phyloP scores from a whole-genome alignment of 2,797 vertebrate genomes.

The Trachurus trachurus region DNA sequence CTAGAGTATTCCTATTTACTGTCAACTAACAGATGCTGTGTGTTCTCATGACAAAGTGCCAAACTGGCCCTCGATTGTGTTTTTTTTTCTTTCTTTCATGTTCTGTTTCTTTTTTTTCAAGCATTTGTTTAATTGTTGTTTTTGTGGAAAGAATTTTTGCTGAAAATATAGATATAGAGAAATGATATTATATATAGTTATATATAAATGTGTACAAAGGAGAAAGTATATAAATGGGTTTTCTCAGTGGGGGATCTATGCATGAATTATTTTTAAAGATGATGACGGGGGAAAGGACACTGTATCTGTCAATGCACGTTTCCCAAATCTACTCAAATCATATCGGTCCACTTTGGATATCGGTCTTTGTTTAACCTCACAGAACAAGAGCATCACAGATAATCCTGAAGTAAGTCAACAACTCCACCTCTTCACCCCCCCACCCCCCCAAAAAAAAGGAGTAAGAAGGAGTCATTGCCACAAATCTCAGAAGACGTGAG shows the following conservation, averaged over 20 bases:
- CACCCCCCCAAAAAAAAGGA: not conserved
- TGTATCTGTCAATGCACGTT: constrained; percentile 80
- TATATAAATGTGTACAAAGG: constrained; percentile 87
- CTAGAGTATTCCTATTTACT: constrained; percentile 65
- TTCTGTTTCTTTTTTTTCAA: constrained; percentile 46
- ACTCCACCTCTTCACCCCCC: constrained; percentile 20
- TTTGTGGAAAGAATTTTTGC: constrained; percentile 78
- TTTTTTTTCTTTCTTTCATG: constrained; percentile 60
- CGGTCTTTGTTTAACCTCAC: constrained; percentile 45
- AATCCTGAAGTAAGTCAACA: constrained; percentile 15
- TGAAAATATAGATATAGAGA: constrained; percentile 86
- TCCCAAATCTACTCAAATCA: constrained; percentile 73
- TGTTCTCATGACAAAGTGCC: constrained; percentile 83
- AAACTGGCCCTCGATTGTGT: constrained; percentile 82
- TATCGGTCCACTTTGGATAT: constrained; percentile 49
- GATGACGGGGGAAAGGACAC: constrained; percentile 63
- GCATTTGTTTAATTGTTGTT: constrained; percentile 76
- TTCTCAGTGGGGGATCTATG: constrained; percentile 86
- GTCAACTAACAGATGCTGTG: constrained; percentile 73
- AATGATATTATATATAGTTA: constrained; percentile 87
- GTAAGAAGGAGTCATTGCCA: constrained; percentile 1
- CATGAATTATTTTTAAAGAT: constrained; percentile 87
- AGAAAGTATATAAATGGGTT: constrained; percentile 86
- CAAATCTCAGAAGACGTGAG: constrained; percentile 10
- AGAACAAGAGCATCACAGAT: constrained; percentile 30